phyloP scores from a whole-genome alignment of 2,888 invertebrate genomes.

The Dryobotodes eremita region DNA sequence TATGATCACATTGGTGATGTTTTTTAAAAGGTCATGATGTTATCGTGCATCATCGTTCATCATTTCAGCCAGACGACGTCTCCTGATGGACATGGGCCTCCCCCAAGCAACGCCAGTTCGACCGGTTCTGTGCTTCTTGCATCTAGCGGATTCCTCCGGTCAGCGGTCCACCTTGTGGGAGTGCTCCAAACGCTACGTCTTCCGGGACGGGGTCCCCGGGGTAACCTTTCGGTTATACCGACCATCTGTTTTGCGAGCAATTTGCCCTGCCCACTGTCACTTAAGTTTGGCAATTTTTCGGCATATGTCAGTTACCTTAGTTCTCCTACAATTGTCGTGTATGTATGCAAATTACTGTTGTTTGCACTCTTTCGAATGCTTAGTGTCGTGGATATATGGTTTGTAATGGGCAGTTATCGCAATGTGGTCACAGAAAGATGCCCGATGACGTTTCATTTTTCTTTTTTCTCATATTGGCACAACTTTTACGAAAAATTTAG shows the following conservation, averaged over 20 bases:
- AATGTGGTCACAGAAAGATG: not conserved
- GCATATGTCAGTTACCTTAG: too few relatives aligned
- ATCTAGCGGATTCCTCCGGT: not conserved
- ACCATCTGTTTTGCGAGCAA: not conserved
- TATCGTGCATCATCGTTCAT: not conserved
- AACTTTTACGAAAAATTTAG: not conserved
- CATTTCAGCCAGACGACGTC: not conserved
- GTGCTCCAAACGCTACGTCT: not conserved
- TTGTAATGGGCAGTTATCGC: not conserved
- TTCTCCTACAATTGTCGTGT: too few relatives aligned
- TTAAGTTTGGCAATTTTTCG: not conserved
- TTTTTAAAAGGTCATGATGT: not conserved
- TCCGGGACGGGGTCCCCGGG: not conserved
- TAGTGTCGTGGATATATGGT: not conserved
- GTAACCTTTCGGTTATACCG: not conserved
- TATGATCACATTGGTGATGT: not conserved
- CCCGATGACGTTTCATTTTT: not conserved
- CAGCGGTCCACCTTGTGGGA: not conserved
- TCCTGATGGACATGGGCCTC: not conserved
- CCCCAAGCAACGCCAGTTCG: too few relatives aligned
- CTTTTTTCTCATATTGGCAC: not conserved
- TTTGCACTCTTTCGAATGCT: not conserved
- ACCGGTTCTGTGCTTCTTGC: not conserved
- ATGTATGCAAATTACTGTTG: not conserved
- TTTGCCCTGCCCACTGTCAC: not conserved